These are phyloP conservation scores for Saccostrea glomerata DNA, from an alignment of 1,140 invertebrate species.

Conservation along the genomic window DNA sequence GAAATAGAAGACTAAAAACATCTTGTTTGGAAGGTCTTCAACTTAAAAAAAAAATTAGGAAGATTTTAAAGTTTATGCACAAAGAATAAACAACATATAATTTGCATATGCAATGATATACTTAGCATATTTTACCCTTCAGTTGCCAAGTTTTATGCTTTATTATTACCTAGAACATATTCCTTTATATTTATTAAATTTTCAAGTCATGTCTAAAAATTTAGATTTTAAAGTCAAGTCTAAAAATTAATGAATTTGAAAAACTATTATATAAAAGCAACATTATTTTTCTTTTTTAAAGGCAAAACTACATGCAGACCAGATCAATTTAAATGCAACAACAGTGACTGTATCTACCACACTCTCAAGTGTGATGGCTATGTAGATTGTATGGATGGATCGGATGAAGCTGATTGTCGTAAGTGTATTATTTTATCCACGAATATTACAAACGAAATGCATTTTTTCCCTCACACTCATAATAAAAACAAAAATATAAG, in stretches of 20 bases:
- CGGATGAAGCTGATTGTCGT: constrained; percentile 85
- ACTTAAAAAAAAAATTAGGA: too few species aligned
- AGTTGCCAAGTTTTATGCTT: too few species aligned
- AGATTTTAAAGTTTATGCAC: too few species aligned
- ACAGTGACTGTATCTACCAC: constrained; percentile 87
- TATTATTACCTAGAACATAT: too few species aligned
- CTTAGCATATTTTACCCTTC: too few species aligned
- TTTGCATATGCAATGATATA: too few species aligned
- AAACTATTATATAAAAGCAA: too few species aligned
- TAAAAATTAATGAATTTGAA: background rate
- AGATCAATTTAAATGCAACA: constrained; percentile 46
- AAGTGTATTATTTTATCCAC: constrained; percentile 24
- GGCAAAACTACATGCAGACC: background rate
- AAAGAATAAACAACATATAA: too few species aligned
- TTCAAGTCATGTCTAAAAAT: background rate
- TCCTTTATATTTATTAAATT: too few species aligned
- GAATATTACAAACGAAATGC: background rate
- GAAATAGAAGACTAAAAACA: too few species aligned
- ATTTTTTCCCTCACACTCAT: background rate
- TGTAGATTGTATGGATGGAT: constrained; percentile 95
- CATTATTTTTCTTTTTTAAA: background rate
- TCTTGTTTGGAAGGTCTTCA: too few species aligned
- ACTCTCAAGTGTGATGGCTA: constrained; percentile 97
- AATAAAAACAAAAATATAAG: background rate
- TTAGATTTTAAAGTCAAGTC: background rate